A percentile compares a stretch with the other conserved stretches of the same genome.
Conservation (phyloP, 2,797 vertebrate genomes). For the Erpetoichthys calabaricus region DNA sequence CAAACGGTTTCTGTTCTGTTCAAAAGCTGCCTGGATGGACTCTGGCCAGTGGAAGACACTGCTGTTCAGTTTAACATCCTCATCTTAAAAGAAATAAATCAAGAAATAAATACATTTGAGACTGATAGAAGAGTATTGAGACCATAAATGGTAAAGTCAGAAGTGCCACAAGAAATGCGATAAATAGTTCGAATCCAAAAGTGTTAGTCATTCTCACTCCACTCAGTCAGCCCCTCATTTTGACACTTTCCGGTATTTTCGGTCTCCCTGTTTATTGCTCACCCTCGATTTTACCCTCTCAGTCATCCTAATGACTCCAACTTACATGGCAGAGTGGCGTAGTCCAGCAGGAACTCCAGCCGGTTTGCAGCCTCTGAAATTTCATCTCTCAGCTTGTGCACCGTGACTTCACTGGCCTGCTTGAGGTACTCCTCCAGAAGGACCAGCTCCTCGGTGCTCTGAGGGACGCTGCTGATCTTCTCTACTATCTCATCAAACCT, state of each 20-base stretch:
- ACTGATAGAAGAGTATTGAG: neutral
- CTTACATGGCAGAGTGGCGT: conserved; percentile 59
- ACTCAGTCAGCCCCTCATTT: too few relatives aligned
- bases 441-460: conserved; percentile 63
- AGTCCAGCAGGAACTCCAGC: conserved; percentile 65
- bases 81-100: conserved; percentile 40
- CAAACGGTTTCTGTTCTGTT: conserved; percentile 40
- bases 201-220: too few relatives aligned
- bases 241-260: too few relatives aligned
- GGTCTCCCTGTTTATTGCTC: too few relatives aligned
- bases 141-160: neutral
- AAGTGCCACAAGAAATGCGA: neutral
- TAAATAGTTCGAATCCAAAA: too few relatives aligned
- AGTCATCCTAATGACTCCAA: neutral
- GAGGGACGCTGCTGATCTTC: conserved; percentile 46
- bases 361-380: conserved; percentile 48
- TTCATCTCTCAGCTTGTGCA: conserved; percentile 52
- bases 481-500: conserved; percentile 56
- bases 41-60: conserved; percentile 66
- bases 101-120: neutral
- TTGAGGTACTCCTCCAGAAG: conserved; percentile 49
- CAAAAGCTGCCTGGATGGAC: conserved; percentile 53
- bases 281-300: too few relatives aligned
- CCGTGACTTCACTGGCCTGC: conserved; percentile 60
- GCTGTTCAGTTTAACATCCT: conserved; percentile 69